Conservation (phyloP, 1,140 invertebrate genomes). For the Rhizoglyphus robini region DNA sequence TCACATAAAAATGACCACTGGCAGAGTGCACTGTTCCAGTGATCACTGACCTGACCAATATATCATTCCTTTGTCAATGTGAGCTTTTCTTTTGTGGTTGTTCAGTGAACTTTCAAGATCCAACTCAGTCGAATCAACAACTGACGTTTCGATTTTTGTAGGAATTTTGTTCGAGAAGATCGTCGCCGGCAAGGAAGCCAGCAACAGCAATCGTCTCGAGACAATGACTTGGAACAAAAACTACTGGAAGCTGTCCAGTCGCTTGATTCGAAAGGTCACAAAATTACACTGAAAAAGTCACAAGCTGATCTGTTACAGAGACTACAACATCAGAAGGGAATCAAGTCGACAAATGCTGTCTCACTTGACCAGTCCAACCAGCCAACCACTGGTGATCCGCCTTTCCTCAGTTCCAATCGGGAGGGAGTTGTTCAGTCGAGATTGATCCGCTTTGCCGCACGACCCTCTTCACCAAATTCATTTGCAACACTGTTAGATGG, state of each 20-base stretch:
- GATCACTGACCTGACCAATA: no score
- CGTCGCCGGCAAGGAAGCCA: not conserved
- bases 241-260: not conserved
- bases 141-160: not conserved
- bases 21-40: no score
- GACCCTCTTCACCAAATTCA: not conserved
- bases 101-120: no score
- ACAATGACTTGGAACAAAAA: not conserved
- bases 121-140: no score
- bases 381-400: no score
- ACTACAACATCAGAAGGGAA: conserved; percentile 5
- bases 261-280: not conserved
- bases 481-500: not conserved
- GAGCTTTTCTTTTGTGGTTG: no score
- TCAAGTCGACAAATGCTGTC: not conserved
- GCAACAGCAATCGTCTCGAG: not conserved
- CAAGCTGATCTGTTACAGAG: conserved; percentile 3
- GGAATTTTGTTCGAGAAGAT: conserved; percentile 18
- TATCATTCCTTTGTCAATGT: no score
- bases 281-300: conserved; percentile 10
- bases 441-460: conserved; percentile 7
- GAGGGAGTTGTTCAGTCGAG: conserved; percentile 13
- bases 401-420: conserved; percentile 10
- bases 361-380: not conserved
- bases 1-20: no score